Evolutionary conservation across 1,140 invertebrate genomes (phyloP), one percentile per base, ranked within the genome.

Genomic region (Dreissena polymorpha): DNA sequence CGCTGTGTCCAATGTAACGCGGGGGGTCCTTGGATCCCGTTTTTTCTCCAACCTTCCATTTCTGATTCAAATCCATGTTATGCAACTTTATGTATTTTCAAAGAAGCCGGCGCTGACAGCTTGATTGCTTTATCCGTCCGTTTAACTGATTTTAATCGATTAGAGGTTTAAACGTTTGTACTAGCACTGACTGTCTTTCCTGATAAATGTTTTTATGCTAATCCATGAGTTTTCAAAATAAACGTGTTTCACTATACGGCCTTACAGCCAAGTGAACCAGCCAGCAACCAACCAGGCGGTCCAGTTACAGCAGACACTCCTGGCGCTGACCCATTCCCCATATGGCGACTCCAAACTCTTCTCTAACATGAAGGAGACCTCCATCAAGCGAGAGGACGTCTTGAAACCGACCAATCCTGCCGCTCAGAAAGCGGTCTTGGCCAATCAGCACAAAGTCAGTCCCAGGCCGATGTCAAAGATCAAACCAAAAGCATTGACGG

Each of bases 261-360:
- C 53, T 87, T 83, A 5, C 86, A 90, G 86, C 39, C 77, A 86
- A 49, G 71, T 84, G 16, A 85, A 83, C 55, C 76, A 87, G 73
- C 82, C 87, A 80, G 90, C 84, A 76, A 39, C 71, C 23, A 86
- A 81, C 74, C 85, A 85, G 27, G 84, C 89, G 65, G 85, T 83
- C 21, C 89, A 91, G 73, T 80, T 92, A 14, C 92, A 93, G 74
- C 95, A 96, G 86, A 96, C 96, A 90, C 95, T 96, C 69, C 90
- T 95, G 65, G 94, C 95, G 12, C 93, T 96, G 12, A 94, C 95
- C 7, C 95, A 95, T 2, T 95, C 95, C 12, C 96, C 96, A 3
- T 97, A 96, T 88, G 96, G 96, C n/a, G 96, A 96, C 91, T 96
- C 95, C 63, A 95, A 96, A 10, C 93, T 97, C 12, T 95, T 97